Evolutionary conservation across 2,888 invertebrate species (phyloP).

Genomic region (Dioctria linearis): DNA sequence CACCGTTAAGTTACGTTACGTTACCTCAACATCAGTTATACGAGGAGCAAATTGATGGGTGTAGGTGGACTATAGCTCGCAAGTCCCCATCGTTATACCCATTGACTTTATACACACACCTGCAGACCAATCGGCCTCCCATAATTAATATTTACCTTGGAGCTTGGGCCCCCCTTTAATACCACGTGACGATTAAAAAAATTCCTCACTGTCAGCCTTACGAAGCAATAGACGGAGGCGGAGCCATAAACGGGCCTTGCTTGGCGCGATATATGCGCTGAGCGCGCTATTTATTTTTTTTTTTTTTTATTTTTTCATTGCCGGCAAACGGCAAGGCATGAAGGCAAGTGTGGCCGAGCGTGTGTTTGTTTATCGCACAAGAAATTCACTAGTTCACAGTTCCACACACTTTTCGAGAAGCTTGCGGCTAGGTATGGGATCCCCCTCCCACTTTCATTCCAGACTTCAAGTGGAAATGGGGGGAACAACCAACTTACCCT

Average conservation of each 20-base stretch:
- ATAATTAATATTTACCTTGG: slow-evolving; percentile 54
- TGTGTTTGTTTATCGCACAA: slow-evolving; percentile 51
- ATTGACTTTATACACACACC: slow-evolving; percentile 41
- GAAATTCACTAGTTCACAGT: slow-evolving; percentile 18
- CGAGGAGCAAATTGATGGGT: background rate
- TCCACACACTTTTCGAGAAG: slow-evolving; percentile 20
- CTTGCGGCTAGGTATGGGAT: slow-evolving; percentile 8
- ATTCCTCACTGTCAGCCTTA: slow-evolving; percentile 40
- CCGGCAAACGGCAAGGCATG: background rate
- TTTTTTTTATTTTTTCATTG: too few species aligned
- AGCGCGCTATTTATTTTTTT: slow-evolving; percentile 38
- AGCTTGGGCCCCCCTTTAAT: slow-evolving; percentile 52
- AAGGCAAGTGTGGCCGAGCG: slow-evolving; percentile 41
- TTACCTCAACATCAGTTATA: background rate
- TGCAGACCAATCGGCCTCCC: slow-evolving; percentile 40
- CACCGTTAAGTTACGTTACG: background rate
- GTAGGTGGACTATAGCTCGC: slow-evolving; percentile 23
- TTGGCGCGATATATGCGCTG: slow-evolving; percentile 42
- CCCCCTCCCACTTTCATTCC: slow-evolving; percentile 35
- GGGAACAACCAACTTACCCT: background rate
- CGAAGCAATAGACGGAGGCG: slow-evolving; percentile 54
- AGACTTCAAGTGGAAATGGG: slow-evolving; percentile 12
- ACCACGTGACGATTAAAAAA: slow-evolving; percentile 55
- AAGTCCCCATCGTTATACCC: background rate
- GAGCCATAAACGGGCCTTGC: slow-evolving; percentile 55